These are phyloP conservation scores for Trinectes maculatus DNA, from an alignment of 2,113 vertebrate genomes.

Conservation along the genomic window DNA sequence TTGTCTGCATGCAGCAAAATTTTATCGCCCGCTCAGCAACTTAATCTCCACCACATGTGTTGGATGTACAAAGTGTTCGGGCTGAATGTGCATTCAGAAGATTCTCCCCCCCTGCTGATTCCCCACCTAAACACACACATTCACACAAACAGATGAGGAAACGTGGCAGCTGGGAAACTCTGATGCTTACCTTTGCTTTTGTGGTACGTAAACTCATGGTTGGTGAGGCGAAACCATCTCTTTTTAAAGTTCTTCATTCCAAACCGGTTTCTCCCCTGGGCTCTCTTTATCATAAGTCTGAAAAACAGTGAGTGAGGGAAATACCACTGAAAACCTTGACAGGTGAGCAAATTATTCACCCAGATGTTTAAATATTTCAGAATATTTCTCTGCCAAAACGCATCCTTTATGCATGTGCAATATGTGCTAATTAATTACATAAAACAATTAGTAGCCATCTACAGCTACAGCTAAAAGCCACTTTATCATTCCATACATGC, in stretches of 20 bases:
- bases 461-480: too few species aligned
- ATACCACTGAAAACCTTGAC: constrained; percentile 2
- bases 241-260: constrained; percentile 99
- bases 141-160: constrained; percentile 10
- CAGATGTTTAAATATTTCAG: neutral
- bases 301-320: neutral
- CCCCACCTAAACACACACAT: constrained; percentile 14
- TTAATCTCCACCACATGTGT: constrained; percentile 53
- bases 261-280: constrained; percentile 96
- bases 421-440: neutral
- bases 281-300: constrained; percentile 98
- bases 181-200: constrained; percentile 91
- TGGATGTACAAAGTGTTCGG: constrained; percentile 27
- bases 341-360: too few species aligned
- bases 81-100: constrained; percentile 34
- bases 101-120: constrained; percentile 32
- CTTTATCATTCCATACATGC: constrained; percentile 40
- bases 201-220: constrained; percentile 98
- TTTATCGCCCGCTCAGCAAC: constrained; percentile 32
- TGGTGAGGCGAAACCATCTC: constrained; percentile 97
- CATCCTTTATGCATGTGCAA: neutral
- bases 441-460: neutral
- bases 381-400: neutral
- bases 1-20: constrained; percentile 33
- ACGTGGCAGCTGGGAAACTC: constrained; percentile 35